Evolutionary conservation across 2,797 vertebrate genomes (phyloP).

Genomic region (Sebastes elongatus): DNA sequence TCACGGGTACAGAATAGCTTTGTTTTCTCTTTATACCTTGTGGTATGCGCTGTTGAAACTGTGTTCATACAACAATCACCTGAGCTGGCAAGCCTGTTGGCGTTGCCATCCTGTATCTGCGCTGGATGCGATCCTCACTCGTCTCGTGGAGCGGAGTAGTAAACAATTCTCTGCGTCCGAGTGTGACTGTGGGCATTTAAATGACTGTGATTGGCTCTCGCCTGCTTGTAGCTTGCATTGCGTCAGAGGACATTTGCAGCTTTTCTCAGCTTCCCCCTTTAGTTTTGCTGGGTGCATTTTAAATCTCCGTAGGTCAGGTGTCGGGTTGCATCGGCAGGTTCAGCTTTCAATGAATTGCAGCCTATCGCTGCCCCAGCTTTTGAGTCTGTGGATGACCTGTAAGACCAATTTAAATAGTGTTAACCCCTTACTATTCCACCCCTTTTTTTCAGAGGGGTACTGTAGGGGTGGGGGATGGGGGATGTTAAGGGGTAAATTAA

Average conservation of each 20-base stretch:
- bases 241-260: not conserved
- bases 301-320: not conserved
- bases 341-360: not conserved
- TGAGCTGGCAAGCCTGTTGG: not conserved
- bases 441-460: too few relatives aligned
- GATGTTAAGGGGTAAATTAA: too few relatives aligned
- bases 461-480: too few relatives aligned
- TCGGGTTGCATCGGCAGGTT: not conserved
- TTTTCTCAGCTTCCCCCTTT: not conserved
- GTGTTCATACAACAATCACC: not conserved
- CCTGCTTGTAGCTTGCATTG: not conserved
- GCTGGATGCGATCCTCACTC: not conserved
- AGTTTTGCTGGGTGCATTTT: not conserved
- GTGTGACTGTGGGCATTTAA: not conserved
- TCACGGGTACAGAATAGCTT: not conserved
- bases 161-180: not conserved
- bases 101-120: not conserved
- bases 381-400: not conserved
- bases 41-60: not conserved
- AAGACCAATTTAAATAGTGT: not conserved
- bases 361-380: not conserved
- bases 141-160: not conserved
- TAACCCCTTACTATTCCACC: not conserved
- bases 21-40: not conserved
- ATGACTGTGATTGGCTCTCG: not conserved